Evolutionary conservation across 2,113 vertebrate genomes (phyloP).

Genomic region (Macaca nemestrina): DNA sequence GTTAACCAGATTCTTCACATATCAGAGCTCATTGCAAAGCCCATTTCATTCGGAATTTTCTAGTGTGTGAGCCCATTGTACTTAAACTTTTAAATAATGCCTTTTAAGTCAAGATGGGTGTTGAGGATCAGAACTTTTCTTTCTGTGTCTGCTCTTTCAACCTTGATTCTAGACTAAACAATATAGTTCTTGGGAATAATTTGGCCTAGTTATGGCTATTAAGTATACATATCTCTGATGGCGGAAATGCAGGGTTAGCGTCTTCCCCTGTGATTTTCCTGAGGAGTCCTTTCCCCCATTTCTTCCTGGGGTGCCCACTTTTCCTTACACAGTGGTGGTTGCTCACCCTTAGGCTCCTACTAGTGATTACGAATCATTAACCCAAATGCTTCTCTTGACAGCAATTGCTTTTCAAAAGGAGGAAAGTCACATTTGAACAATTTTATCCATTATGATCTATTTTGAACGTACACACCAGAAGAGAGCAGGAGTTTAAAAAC

Average conservation of each 20-base stretch:
- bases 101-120: constrained; percentile 1
- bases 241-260: background rate
- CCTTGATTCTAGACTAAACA: background rate
- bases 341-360: background rate
- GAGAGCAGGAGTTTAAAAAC: constrained; percentile 40
- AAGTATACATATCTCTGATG: background rate
- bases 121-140: background rate
- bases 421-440: constrained; percentile 48
- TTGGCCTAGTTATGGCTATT: background rate
- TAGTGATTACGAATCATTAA: constrained; percentile 51
- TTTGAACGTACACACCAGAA: constrained; percentile 44
- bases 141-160: constrained; percentile 1
- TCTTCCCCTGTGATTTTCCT: background rate
- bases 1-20: background rate
- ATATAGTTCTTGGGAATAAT: background rate
- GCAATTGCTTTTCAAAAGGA: constrained; percentile 60
- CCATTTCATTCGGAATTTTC: constrained; percentile 36
- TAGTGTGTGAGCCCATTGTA: background rate
- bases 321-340: background rate
- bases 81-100: background rate
- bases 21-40: background rate
- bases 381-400: constrained; percentile 62
- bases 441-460: constrained; percentile 65
- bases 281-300: background rate
- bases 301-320: constrained; percentile 27